Evolutionary conservation across 2,797 vertebrate species (phyloP), one percentile per base, ranked within the genome.

Genomic region (Ptychadena robeensis): DNA sequence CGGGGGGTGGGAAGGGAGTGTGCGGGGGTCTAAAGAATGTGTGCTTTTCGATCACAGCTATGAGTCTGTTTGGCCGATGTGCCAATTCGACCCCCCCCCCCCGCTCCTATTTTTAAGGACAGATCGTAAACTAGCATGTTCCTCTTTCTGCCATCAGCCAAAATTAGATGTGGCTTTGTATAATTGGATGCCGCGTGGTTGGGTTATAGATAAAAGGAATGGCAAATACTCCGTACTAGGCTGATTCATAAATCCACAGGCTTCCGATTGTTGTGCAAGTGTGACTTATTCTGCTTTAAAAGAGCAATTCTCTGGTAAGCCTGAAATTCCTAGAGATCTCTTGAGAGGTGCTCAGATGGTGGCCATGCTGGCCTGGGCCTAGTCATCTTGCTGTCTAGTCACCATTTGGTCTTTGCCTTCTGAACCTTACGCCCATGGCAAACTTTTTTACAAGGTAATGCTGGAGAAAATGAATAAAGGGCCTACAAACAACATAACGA

Each of bases 1-100:
- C 32, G 82, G 82, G 82, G 82, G n/a, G 74, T 73, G 82, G 82
- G 25, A 79, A 72, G 82, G 67, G 74, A 83, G 48, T 40, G 64
- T 81, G 71, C 72, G 68, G 40, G 68, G 40, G 75, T 68, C 75
- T 57, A 34, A 53, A 77, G 59, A 76, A 76, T 65, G 61, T 44
- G 59, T 76, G n/a, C 61, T 22, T 59, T 65, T 31, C 63, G 35
- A 34, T 78, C 75, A 53, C 5, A 18, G 9, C n/a, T 57, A 78
- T 68, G 64, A 65, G 38, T 53, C 64, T 67, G 40, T 44, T 53
- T 27, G 75, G 64, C 75, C 75, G 35, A 78, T 27, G 40, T 53
- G 44, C 61, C 68, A 68, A n/a, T n/a, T n/a, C n/a, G n/a, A n/a
- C n/a, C n/a, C n/a, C n/a, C n/a, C n/a, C n/a, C n/a, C n/a, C n/a